Conservation (phyloP, 2,888 invertebrate species). For the Ctena decussata region DNA sequence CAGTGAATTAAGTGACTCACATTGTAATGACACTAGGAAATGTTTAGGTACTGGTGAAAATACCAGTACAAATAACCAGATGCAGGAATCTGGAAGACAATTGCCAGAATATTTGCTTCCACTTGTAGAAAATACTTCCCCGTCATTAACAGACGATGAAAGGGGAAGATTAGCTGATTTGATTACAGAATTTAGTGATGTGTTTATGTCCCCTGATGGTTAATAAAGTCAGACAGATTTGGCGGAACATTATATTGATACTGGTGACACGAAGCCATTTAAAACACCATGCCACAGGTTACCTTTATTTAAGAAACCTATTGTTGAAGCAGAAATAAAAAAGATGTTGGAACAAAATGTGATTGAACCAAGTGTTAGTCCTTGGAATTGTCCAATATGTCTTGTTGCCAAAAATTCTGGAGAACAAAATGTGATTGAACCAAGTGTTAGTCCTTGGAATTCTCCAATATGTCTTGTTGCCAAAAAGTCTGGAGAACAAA, state of each 20-base stretch:
- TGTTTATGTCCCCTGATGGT: not conserved
- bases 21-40: no score
- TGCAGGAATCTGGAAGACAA: no score
- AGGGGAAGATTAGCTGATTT: not conserved
- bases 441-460: no score
- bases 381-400: not conserved
- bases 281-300: not conserved
- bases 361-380: no score
- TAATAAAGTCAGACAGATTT: not conserved
- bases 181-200: not conserved
- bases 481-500: not conserved
- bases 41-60: no score
- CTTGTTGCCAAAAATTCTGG: not conserved
- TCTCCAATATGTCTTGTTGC: slow-evolving; percentile 3
- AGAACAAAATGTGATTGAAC: not conserved
- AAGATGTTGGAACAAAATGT: not conserved
- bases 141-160: not conserved
- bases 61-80: no score
- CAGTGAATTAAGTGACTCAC: no score
- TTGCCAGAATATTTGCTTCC: not conserved
- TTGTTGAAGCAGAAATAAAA: not conserved
- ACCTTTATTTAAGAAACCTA: not conserved
- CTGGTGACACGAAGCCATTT: not conserved
- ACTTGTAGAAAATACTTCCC: not conserved
- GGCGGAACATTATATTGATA: not conserved